Evolutionary conservation across 2,797 vertebrate species (phyloP), one percentile per base, ranked within the genome.

Genomic region (Aldrovandia affinis): DNA sequence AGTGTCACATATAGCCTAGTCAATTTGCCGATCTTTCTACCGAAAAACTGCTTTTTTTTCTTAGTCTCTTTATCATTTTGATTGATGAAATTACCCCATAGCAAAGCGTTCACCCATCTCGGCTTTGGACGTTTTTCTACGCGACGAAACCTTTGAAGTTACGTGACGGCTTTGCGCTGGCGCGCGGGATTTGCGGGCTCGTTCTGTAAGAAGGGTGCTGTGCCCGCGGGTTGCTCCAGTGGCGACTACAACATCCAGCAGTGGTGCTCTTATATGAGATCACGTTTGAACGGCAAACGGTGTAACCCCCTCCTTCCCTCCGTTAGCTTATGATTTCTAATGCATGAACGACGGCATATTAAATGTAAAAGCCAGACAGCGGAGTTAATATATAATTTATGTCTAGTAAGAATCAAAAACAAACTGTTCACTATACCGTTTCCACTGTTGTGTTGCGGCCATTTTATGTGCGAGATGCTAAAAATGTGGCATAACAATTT

Each of bases 331-430:
- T 92, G 87, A 91, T 93, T 85, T 87, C 81, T 89, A 92, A 92
- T 93, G 90, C 89, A 92, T 92, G 92, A 92, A 86, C 80, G 86
- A 86, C 83, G 82, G 88, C 89, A 88, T 89, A 86, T 89, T 89
- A 84, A 90, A 91, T 90, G 86, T 77, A 86, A 88, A 79, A 91
- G 91, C 88, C 91, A 93, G 92, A 92, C 92, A 91, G 89, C 65
- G 86, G 85, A 88, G 83, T 18, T 65, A 81, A 87, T 94, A 79
- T 89, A 93, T 94, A 92, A 95, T 95, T 95, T 83, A 95, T 93
- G 54, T 73, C 52, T 54, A 20, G 12, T 86, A 87, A 85, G 85
- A 92, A 89, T 88, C n/a, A 85, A 89, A 94, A 94, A 92, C 92
- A 92, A 90, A 92, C 83, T 81, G 88, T 18, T 85, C 83, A n/a